A percentile compares a stretch with the other conserved stretches of the same genome.
These are phyloP conservation scores for Parambassis ranga DNA, from an alignment of 2,797 vertebrate genomes.

Conservation along the genomic window DNA sequence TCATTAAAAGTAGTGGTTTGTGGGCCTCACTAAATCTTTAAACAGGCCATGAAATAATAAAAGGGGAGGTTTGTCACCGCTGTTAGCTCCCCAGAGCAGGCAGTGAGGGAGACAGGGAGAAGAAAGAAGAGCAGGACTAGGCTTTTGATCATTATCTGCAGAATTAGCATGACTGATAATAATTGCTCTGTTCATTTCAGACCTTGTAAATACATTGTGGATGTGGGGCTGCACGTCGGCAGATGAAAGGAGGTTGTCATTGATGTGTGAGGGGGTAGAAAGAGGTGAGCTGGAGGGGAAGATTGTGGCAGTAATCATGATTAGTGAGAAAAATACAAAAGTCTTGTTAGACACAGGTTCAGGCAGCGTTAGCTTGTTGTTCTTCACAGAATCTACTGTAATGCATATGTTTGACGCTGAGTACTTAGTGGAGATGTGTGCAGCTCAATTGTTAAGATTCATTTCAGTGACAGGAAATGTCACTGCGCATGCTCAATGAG, in stretches of 20 bases:
- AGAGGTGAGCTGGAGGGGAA: constrained; percentile 70
- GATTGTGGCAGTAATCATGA: constrained; percentile 72
- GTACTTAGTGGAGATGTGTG: constrained; percentile 30
- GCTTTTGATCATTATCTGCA: constrained; percentile 81
- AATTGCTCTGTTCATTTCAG: constrained; percentile 78
- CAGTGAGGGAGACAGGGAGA: constrained; percentile 45
- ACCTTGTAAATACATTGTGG: constrained; percentile 72
- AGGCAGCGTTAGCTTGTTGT: constrained; percentile 51
- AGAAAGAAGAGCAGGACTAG: constrained; percentile 59
- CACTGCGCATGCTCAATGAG: constrained; percentile 4
- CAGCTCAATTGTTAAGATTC: constrained; percentile 8
- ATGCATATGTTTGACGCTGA: constrained; percentile 26
- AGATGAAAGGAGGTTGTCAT: constrained; percentile 74
- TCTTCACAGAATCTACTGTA: constrained; percentile 30
- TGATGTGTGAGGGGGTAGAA: constrained; percentile 64
- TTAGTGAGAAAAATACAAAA: constrained; percentile 68
- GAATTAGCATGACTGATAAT: constrained; percentile 81
- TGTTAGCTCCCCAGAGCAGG: constrained; percentile 70
- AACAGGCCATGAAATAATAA: constrained; percentile 84
- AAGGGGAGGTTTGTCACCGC: constrained; percentile 74
- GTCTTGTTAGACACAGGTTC: constrained; percentile 71
- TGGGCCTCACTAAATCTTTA: constrained; percentile 84
- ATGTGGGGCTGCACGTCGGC: constrained; percentile 56
- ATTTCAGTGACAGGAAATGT: neutral
- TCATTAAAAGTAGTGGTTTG: constrained; percentile 84